Percentiles rank a stretch among this genome's conserved stretches.
Evolutionary conservation across 2,888 invertebrate genomes (phyloP).

Genomic region (Abrostola triplasia): DNA sequence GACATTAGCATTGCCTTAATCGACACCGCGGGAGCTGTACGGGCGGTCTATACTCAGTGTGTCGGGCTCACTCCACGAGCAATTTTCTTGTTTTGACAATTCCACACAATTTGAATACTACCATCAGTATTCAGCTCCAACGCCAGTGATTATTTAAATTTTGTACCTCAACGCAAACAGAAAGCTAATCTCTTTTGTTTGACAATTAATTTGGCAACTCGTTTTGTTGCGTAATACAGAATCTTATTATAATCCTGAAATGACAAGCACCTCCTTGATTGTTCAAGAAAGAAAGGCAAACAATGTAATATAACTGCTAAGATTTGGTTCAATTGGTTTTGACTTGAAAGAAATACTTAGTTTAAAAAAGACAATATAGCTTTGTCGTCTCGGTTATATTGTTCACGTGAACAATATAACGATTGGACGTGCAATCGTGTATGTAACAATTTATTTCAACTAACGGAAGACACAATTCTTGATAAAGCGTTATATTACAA

Average conservation of each 20-base stretch:
- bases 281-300: conserved; percentile 43
- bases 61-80: conserved; percentile 66
- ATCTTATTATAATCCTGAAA: conserved; percentile 59
- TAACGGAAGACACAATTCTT: conserved; percentile 36
- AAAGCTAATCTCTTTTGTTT: conserved; percentile 76
- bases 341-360: conserved; percentile 32
- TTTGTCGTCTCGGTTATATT: conserved; percentile 11
- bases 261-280: conserved; percentile 56
- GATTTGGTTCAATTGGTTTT: conserved; percentile 33
- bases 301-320: conserved; percentile 36
- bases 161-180: conserved; percentile 74
- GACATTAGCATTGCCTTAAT: conserved; percentile 83
- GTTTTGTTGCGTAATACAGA: conserved; percentile 61
- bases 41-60: conserved; percentile 59
- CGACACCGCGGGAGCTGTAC: conserved; percentile 78
- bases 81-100: conserved; percentile 80
- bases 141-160: conserved; percentile 79
- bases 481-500: conserved; percentile 48
- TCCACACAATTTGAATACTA: conserved; percentile 78
- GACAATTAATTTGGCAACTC: conserved; percentile 73
- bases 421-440: conserved; percentile 33
- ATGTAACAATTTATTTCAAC: conserved; percentile 38
- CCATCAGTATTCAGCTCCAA: conserved; percentile 75
- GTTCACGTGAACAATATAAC: neutral
- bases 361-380: conserved; percentile 27